Conservation (phyloP, 2,113 vertebrate genomes). For the Sorex araneus region DNA sequence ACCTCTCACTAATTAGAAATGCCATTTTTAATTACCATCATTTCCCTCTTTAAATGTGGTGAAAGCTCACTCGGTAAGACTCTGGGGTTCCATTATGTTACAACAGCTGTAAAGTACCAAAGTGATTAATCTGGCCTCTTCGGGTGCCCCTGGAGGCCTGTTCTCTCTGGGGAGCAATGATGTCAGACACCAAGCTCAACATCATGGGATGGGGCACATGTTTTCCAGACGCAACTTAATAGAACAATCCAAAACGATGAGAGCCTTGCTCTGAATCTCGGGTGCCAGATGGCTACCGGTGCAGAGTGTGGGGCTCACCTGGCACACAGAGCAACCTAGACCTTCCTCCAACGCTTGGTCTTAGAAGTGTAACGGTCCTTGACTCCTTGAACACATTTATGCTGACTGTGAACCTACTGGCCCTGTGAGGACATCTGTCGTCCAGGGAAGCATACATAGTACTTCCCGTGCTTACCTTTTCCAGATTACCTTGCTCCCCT, state of each 20-base stretch:
- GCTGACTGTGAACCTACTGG: not conserved
- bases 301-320: not conserved
- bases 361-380: not conserved
- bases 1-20: conserved; percentile 85
- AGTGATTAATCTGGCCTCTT: conserved; percentile 78
- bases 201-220: conserved; percentile 45
- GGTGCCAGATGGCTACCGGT: conserved; percentile 6
- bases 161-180: conserved; percentile 35
- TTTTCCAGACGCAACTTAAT: conserved; percentile 64
- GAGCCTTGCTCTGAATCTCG: conserved; percentile 20
- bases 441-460: not conserved
- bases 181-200: conserved; percentile 45
- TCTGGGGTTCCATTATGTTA: conserved; percentile 75
- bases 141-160: not conserved
- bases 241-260: conserved; percentile 40
- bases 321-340: not conserved
- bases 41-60: conserved; percentile 79
- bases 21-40: conserved; percentile 85
- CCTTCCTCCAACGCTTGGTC: not conserved
- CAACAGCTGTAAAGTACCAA: conserved; percentile 82
- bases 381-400: not conserved
- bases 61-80: conserved; percentile 78
- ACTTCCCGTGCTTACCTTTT: not conserved
- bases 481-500: not conserved
- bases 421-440: not conserved